phyloP scores from a whole-genome alignment of 2,113 vertebrate genomes.

The Columba livia region DNA sequence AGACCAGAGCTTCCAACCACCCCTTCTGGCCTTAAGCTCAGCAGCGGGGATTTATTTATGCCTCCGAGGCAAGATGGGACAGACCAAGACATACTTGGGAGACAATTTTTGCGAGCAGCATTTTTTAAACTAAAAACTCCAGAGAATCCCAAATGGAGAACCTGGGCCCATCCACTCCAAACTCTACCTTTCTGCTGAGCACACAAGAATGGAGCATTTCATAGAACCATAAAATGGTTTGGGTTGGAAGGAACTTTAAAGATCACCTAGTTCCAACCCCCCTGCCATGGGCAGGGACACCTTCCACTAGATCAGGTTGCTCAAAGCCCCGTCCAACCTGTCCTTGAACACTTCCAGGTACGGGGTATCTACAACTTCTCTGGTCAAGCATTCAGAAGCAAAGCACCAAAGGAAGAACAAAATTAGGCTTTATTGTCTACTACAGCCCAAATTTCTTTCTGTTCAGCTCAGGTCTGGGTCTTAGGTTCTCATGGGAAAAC shows the following conservation, averaged over 20 bases:
- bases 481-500: neutral
- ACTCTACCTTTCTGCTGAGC: neutral
- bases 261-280: too few species aligned
- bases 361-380: too few species aligned
- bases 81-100: neutral
- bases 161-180: neutral
- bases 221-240: too few species aligned
- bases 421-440: neutral
- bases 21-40: neutral
- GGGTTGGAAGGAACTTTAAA: too few species aligned
- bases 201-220: neutral
- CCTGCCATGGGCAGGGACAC: too few species aligned
- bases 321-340: too few species aligned
- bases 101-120: neutral
- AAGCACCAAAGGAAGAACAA: neutral
- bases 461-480: neutral
- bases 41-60: neutral
- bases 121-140: neutral
- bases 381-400: neutral
- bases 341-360: too few species aligned
- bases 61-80: neutral
- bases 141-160: neutral
- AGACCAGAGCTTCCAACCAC: neutral
- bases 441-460: neutral
- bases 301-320: too few species aligned